Evolutionary conservation across 1,140 invertebrate genomes (phyloP).

Genomic region (Adelges cooleyi): DNA sequence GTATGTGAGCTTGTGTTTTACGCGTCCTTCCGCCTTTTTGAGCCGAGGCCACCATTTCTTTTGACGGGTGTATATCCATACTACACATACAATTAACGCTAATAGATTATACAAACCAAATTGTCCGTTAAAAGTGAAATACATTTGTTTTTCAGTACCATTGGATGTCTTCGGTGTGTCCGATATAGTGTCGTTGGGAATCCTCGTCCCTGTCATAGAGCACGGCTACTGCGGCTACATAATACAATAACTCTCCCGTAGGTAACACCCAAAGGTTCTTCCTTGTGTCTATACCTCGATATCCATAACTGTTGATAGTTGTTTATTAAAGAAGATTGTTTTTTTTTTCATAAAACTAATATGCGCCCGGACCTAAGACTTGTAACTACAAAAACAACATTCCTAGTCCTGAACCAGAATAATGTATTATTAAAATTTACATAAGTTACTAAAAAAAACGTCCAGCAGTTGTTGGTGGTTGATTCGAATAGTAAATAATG

Average conservation of each 20-base stretch:
- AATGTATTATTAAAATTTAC: too few species aligned
- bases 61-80: slow-evolving; percentile 80
- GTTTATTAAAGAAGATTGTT: not conserved
- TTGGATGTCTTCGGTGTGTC: slow-evolving; percentile 84
- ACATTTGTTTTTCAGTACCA: slow-evolving; percentile 30
- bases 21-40: slow-evolving; percentile 69
- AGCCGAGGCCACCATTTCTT: slow-evolving; percentile 80
- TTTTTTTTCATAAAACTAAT: too few species aligned
- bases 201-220: slow-evolving; percentile 83
- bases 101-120: not conserved
- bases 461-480: too few species aligned
- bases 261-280: slow-evolving; percentile 83
- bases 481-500: too few species aligned
- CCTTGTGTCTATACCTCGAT: slow-evolving; percentile 74
- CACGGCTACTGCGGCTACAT: slow-evolving; percentile 80
- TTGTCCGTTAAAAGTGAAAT: not conserved
- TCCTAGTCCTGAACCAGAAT: too few species aligned
- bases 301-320: slow-evolving; percentile 60
- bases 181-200: slow-evolving; percentile 80
- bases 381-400: too few species aligned
- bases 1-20: slow-evolving; percentile 78
- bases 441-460: too few species aligned
- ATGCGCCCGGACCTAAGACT: too few species aligned
- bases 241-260: slow-evolving; percentile 86
- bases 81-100: slow-evolving; percentile 13